Evolutionary conservation across 2,113 vertebrate species (phyloP).

Genomic region (Hiodon alosoides): DNA sequence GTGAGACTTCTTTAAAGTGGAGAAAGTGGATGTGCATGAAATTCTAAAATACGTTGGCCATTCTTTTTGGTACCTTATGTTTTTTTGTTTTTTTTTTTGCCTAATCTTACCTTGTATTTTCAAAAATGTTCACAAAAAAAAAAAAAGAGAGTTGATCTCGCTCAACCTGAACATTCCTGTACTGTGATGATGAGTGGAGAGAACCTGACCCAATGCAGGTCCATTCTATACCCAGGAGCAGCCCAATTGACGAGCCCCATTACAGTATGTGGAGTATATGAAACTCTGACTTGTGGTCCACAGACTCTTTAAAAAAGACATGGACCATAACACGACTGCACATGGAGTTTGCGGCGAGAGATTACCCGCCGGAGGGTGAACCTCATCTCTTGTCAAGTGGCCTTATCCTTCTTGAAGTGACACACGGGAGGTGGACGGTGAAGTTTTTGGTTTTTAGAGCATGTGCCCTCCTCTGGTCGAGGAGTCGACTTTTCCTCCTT

Average conservation of each 20-base stretch:
- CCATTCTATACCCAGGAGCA: conserved; percentile 16
- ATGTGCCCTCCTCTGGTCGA: conserved; percentile 14
- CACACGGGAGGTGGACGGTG: conserved; percentile 56
- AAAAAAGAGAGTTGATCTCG: conserved; percentile 53
- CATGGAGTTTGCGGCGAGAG: conserved; percentile 70
- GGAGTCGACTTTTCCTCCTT: conserved; percentile 52
- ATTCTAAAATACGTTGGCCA: conserved; percentile 35
- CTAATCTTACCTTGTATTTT: conserved; percentile 36
- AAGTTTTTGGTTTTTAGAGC: conserved; percentile 12
- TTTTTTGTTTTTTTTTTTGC: no score
- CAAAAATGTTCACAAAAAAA: conserved; percentile 32
- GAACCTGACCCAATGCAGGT: conserved; percentile 34
- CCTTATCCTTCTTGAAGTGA: conserved; percentile 67
- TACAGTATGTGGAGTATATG: conserved; percentile 31
- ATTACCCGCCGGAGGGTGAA: conserved; percentile 65
- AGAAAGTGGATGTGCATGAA: conserved; percentile 21
- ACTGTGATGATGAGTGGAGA: conserved; percentile 37
- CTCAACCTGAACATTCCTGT: conserved; percentile 61
- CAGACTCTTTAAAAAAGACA: not conserved
- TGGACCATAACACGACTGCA: conserved; percentile 52
- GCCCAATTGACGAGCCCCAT: conserved; percentile 29
- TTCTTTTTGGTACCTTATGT: conserved; percentile 52
- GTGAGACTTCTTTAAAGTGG: conserved; percentile 44
- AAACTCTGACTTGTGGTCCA: conserved; percentile 37
- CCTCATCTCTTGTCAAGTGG: conserved; percentile 69